These are phyloP conservation scores for Neria commutata DNA, from an alignment of 2,888 invertebrate genomes.

Conservation along the genomic window DNA sequence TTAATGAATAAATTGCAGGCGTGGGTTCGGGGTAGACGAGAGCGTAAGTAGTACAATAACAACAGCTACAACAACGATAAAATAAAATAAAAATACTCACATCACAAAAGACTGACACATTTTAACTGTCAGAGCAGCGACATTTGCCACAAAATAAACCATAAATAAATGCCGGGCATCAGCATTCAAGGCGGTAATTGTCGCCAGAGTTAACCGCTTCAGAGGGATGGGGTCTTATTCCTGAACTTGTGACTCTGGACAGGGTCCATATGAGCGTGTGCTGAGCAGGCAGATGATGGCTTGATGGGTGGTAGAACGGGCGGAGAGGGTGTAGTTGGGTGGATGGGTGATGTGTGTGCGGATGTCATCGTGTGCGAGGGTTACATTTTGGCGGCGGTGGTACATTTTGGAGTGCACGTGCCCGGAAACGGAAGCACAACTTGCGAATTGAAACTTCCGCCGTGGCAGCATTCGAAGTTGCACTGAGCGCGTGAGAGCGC, in stretches of 20 bases:
- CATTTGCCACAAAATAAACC: background rate
- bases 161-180: background rate
- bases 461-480: constrained; percentile 7
- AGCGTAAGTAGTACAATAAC: background rate
- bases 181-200: background rate
- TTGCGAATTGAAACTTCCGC: constrained; percentile 53
- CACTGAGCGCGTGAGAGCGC: background rate
- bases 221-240: background rate
- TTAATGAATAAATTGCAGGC: background rate
- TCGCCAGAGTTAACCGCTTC: background rate
- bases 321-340: background rate
- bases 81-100: background rate
- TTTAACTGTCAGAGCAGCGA: background rate
- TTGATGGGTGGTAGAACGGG: background rate
- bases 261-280: no score
- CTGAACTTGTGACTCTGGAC: no score
- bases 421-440: constrained; percentile 52
- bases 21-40: background rate
- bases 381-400: background rate
- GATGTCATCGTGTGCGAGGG: background rate
- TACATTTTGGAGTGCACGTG: no score
- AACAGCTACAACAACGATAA: background rate
- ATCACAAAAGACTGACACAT: background rate
- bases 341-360: background rate
- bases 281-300: no score